Conservation (phyloP, 2,113 vertebrate genomes). For the Ophthalmolycus amberensis region DNA sequence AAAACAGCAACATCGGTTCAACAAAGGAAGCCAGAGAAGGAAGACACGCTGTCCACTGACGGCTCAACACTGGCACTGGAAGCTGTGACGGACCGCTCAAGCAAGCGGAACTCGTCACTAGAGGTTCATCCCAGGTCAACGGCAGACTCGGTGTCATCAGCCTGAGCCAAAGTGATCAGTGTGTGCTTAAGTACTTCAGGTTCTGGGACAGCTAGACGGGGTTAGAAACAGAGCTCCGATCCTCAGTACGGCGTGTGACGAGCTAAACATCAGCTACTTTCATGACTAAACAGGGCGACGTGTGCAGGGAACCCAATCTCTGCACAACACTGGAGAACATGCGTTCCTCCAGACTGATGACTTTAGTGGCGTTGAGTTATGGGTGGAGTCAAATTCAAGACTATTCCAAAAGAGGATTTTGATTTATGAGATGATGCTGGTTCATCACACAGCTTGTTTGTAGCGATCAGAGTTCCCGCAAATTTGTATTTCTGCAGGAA, state of each 20-base stretch:
- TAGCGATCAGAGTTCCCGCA: constrained; percentile 18
- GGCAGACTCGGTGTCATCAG: neutral
- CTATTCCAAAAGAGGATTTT: neutral
- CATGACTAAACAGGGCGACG: neutral
- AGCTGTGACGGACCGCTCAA: constrained; percentile 16
- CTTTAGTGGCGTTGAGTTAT: neutral
- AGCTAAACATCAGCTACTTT: neutral
- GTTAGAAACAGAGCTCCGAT: neutral
- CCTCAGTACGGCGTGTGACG: neutral
- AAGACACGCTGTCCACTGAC: neutral
- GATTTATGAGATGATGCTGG: neutral
- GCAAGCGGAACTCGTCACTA: neutral
- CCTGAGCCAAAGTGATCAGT: neutral
- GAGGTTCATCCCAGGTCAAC: constrained; percentile 6
- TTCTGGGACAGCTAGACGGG: neutral
- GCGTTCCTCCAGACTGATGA: neutral
- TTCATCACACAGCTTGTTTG: constrained; percentile 12
- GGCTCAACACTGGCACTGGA: neutral
- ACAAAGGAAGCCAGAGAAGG: neutral
- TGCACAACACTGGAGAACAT: neutral
- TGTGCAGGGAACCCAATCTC: neutral
- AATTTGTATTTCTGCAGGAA: constrained; percentile 45
- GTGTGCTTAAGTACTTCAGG: neutral
- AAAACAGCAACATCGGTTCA: neutral
- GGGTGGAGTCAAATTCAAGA: neutral